These are phyloP conservation scores for Benthochromis sp. DNA, from an alignment of 2,113 vertebrate genomes.

Conservation along the genomic window DNA sequence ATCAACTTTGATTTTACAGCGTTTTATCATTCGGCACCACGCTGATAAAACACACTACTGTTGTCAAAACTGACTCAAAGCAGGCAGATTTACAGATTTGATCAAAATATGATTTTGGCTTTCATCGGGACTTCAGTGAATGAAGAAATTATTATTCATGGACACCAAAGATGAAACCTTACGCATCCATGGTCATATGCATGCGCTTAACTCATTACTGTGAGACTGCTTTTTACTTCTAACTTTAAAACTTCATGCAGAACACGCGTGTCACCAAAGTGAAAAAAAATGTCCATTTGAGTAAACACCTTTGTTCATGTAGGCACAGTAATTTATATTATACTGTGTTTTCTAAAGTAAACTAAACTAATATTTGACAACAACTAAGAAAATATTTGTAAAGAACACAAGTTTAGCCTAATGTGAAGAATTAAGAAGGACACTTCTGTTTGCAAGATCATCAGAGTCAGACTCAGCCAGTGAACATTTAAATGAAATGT, in stretches of 20 bases:
- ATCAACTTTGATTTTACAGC: not conserved
- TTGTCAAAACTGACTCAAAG: not conserved
- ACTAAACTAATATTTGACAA: not conserved
- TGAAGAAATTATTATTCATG: not conserved
- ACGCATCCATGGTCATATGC: not conserved
- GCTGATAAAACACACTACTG: not conserved
- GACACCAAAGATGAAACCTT: not conserved
- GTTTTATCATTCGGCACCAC: not conserved
- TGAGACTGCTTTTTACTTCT: not conserved
- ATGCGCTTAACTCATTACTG: not conserved
- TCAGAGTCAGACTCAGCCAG: not conserved
- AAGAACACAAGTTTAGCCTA: not conserved
- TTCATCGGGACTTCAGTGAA: not conserved
- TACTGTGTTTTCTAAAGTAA: not conserved
- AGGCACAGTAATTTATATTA: not conserved
- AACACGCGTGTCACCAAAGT: not conserved
- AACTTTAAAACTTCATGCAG: not conserved
- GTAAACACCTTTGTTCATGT: not conserved
- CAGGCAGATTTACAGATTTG: not conserved
- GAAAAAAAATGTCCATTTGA: not conserved
- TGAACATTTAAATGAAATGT: not conserved
- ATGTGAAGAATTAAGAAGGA: not conserved
- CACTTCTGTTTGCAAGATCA: not conserved
- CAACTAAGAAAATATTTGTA: not conserved
- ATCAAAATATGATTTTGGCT: not conserved